Base-by-base conservation (phyloP, 2,888 invertebrate species). In the Neocrepidodera transversa region DNA sequence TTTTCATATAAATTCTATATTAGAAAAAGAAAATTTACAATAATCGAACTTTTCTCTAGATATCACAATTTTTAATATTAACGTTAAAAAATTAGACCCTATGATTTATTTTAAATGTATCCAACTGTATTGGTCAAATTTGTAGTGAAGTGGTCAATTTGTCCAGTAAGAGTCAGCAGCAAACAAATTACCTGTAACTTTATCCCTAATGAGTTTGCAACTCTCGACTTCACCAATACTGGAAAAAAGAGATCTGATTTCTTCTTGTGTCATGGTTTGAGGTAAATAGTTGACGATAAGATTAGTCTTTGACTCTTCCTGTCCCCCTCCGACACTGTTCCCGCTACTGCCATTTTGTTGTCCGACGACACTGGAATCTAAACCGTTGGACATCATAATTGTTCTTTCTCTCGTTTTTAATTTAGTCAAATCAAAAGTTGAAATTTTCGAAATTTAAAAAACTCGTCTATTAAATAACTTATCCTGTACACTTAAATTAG, bases 231-330 rank as follows among this genome's bases (percentile, higher is more conserved):
- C 98, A 58, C 99, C 99, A 78, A 99, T 97, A 80, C 95, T 95
- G 56, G 96, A 94, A 84, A 99, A 99, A 54, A 99, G 86, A 58
- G 96, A 95, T 66, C 97, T 87, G 68, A 99, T 98, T 82, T 98
- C 98, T 82, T 98, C 98, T 83, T 99, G 98, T 57, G 96, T 96
- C 99, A 99, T 99, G 73, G 94, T 97, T 85, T 99, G 99, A 64
- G 99, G 99, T 82, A 99, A 87, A 82, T 99, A 99, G 85, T 99
- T 99, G 77, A 99, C 98, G 82, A 99, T 99, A 72, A 99, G 88
- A 84, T 99, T 99, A 73, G 98, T 99, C 85, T 95, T 93, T 75
- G 93, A 94, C 84, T 96, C 95, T 82, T 93, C 92, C 76, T 90
- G 88, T 77, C 91, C 91, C 40, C 82, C 82, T 50, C 82, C 78